phyloP scores from a whole-genome alignment of 1,140 invertebrate genomes.

The Polypedilum vanderplanki region DNA sequence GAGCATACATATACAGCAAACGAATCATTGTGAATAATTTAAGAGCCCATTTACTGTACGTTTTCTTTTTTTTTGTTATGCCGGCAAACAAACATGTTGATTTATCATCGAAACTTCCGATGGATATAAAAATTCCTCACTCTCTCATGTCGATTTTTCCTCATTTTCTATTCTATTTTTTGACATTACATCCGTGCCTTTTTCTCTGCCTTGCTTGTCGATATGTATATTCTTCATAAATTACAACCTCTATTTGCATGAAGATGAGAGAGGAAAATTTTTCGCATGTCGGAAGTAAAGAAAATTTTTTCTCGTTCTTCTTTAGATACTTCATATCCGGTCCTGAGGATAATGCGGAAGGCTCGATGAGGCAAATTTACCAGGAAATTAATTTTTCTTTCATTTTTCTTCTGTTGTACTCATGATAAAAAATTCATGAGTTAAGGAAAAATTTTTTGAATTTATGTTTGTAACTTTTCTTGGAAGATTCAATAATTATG shows the following conservation, averaged over 20 bases:
- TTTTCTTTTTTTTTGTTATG: background rate
- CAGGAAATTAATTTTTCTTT: conserved; percentile 19
- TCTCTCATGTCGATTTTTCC: background rate
- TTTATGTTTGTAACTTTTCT: too few relatives aligned
- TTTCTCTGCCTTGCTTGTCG: background rate
- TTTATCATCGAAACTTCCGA: conserved; percentile 28
- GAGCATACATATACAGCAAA: background rate
- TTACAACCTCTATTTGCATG: too few relatives aligned
- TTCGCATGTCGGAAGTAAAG: background rate
- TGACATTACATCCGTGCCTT: conserved; percentile 16
- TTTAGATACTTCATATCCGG: background rate
- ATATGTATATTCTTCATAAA: background rate
- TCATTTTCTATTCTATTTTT: conserved; percentile 12
- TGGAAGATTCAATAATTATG: too few relatives aligned
- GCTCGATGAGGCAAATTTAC: background rate
- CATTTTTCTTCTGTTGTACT: background rate
- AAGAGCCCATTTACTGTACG: conserved; percentile 25
- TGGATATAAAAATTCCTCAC: background rate
- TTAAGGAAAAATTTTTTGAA: too few relatives aligned
- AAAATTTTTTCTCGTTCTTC: background rate
- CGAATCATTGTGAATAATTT: conserved; percentile 14
- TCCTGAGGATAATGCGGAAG: background rate
- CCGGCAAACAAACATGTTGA: conserved; percentile 22
- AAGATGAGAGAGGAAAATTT: background rate
- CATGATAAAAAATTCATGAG: background rate